A percentile compares a stretch with the other conserved stretches of the same genome.
phyloP scores from a whole-genome alignment of 1,140 invertebrate species.

The Leptinotarsa undecemlineata region DNA sequence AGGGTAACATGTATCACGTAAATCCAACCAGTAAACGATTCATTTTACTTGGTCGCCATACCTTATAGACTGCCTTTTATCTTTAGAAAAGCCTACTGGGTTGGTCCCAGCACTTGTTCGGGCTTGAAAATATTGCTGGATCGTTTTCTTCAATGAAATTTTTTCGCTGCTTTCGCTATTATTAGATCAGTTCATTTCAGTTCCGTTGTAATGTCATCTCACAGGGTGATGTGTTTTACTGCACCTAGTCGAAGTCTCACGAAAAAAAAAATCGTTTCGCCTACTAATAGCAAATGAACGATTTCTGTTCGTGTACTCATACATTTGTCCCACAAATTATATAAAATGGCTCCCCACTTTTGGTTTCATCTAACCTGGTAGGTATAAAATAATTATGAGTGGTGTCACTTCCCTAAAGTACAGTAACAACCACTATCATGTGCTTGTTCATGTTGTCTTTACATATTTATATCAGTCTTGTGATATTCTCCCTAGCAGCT shows the following conservation, averaged over 20 bases:
- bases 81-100: conserved; percentile 29
- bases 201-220: background rate
- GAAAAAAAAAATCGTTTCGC: too few species aligned
- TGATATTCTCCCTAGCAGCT: background rate
- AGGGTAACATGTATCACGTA: conserved; percentile 41
- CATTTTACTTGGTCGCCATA: conserved; percentile 40
- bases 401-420: too few species aligned
- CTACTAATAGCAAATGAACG: too few species aligned
- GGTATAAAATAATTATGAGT: too few species aligned
- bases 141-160: conserved; percentile 16
- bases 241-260: too few species aligned
- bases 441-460: background rate
- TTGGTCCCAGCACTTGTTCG: conserved; percentile 12
- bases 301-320: too few species aligned
- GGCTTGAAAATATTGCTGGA: background rate
- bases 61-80: conserved; percentile 31
- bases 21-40: conserved; percentile 30
- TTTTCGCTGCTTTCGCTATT: conserved; percentile 7
- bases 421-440: too few species aligned
- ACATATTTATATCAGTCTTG: conserved; percentile 17
- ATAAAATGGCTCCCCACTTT: too few species aligned
- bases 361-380: too few species aligned
- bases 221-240: background rate
- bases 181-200: conserved; percentile 12
- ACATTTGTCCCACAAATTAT: too few species aligned